Evolutionary conservation across 1,140 invertebrate species (phyloP).

Genomic region (Mercenaria mercenaria): DNA sequence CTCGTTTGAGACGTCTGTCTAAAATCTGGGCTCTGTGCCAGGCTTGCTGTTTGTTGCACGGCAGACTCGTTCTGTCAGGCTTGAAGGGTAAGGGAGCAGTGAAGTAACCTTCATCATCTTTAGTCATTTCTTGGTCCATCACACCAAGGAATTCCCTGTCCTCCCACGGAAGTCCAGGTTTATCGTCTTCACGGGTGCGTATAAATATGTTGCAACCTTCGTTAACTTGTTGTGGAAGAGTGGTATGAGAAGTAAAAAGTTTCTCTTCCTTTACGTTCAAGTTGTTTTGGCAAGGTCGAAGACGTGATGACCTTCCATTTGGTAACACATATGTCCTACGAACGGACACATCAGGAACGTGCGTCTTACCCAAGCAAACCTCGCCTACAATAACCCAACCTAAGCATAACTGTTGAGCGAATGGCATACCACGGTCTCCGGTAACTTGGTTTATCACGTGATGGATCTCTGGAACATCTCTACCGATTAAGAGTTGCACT

Average conservation of each 20-base stretch:
- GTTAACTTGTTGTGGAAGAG: not conserved
- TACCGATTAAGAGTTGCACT: constrained; percentile 61
- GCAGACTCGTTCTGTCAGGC: not conserved
- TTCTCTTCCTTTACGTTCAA: constrained; percentile 45
- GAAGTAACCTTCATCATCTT: constrained; percentile 34
- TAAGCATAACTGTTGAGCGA: constrained; percentile 66
- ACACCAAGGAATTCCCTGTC: constrained; percentile 61
- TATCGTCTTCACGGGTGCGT: constrained; percentile 51
- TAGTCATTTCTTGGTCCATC: constrained; percentile 57
- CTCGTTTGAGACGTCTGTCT: not conserved
- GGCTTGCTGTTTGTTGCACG: constrained; percentile 51
- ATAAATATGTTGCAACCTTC: constrained; percentile 24
- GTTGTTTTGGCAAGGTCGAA: constrained; percentile 59
- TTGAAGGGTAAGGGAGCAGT: constrained; percentile 64
- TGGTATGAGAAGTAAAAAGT: not conserved
- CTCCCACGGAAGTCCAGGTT: constrained; percentile 43
- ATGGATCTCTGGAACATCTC: constrained; percentile 67
- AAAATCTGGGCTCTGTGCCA: constrained; percentile 5
- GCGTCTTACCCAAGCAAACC: constrained; percentile 62
- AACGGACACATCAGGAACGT: constrained; percentile 17
- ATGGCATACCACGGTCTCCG: constrained; percentile 43
- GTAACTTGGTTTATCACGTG: constrained; percentile 59
- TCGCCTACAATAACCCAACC: constrained; percentile 74
- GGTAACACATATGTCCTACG: constrained; percentile 57
- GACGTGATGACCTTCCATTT: constrained; percentile 41